Base-by-base conservation (phyloP, 2,888 invertebrate genomes). In the Eristalis arbustorum region DNA sequence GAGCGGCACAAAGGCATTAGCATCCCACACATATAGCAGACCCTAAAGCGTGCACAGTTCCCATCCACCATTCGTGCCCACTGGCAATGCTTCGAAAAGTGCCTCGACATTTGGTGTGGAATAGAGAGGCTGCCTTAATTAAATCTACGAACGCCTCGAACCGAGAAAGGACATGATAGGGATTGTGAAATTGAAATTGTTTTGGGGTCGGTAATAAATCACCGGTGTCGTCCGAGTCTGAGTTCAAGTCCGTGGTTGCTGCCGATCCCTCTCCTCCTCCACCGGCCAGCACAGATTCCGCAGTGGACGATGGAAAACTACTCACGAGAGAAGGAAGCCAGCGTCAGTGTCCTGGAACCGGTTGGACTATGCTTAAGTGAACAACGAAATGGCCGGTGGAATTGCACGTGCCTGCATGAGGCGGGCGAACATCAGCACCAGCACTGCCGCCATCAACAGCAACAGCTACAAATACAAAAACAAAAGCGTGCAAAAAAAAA, bases 181-280 rank as follows among this genome's bases (percentile, higher is more conserved):
- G 85, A 82, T 82, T 87, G 71, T 42, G 77, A 87, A 87, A 87
- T 87, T 87, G 85, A 87, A 87, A 87, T 87, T 87, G 85, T 87
- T 87, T 87, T 87, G 85, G 85, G 85, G 69, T 82, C 77, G 85
- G 74, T 63, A 82, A 87, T 87, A 87, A 87, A 87, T 87, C 85
- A 87, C 77, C 82, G 74, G 74, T 82, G 85, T 82, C 72, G 62
- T 73, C 72, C 73, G 74, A 13, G 59, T 42, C 42, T 6, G 8
- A 25, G 13, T 31, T 64, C 63, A 59, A 67, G 22, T 63, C 62
- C 18, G 40, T 63, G 18, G 61, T 49, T 68, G 80, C 62, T 67
- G 25, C 59, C 40, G 74, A 18, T 1, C n/a, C 11, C 56, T 56
- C 62, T 68, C 66, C 56, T n/a, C n/a, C n/a, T n/a, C n/a, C n/a